phyloP scores from a whole-genome alignment of 2,797 vertebrate species.

The Somateria mollissima region DNA sequence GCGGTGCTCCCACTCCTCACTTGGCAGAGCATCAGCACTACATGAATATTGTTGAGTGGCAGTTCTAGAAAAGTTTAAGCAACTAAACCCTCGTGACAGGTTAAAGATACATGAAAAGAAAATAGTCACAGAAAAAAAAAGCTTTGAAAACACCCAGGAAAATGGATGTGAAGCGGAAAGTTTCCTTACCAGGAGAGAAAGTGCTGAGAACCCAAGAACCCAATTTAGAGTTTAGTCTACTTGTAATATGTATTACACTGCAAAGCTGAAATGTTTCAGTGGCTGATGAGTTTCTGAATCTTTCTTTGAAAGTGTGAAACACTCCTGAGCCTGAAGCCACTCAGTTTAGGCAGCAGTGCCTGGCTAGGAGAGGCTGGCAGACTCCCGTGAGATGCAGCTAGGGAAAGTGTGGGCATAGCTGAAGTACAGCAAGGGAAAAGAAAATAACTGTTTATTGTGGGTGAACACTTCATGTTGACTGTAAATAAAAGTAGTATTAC shows the following conservation, averaged over 20 bases:
- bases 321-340: not conserved
- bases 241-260: not conserved
- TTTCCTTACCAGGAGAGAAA: not conserved
- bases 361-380: not conserved
- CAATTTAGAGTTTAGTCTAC: not conserved
- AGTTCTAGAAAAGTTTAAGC: not conserved
- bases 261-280: not conserved
- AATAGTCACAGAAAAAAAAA: not conserved
- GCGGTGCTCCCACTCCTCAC: not conserved
- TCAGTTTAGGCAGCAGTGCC: not conserved
- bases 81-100: not conserved
- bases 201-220: not conserved
- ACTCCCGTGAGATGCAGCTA: rapidly evolving
- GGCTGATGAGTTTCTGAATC: not conserved
- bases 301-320: not conserved
- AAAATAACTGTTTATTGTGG: not conserved
- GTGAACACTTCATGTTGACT: not conserved
- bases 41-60: not conserved
- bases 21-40: not conserved
- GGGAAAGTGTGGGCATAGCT: not conserved
- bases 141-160: rapidly evolving
- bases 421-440: not conserved
- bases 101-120: not conserved
- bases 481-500: not conserved
- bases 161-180: not conserved